Conservation (phyloP, 2,888 invertebrate species). For the Callyntrura guangdongensis region DNA sequence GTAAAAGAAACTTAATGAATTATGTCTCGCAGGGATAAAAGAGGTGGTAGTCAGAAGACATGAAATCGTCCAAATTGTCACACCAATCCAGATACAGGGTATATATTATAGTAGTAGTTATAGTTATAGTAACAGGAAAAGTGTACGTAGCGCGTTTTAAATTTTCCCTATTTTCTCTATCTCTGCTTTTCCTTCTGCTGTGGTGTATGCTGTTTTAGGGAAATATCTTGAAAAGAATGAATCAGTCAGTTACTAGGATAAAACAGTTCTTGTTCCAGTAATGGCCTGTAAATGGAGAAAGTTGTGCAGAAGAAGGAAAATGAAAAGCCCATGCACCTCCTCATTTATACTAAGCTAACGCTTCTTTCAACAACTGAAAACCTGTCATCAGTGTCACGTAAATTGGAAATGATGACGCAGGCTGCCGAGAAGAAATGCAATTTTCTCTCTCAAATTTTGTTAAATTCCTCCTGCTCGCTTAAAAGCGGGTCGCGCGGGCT, state of each 20-base stretch:
- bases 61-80: slow-evolving; percentile 12
- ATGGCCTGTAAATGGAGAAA: slow-evolving; percentile 40
- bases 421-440: neutral
- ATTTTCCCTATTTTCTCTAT: too few relatives aligned
- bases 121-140: too few relatives aligned
- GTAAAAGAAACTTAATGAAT: slow-evolving; percentile 45
- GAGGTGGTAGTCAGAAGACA: neutral
- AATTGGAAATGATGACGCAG: slow-evolving; percentile 17
- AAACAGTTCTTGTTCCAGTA: neutral
- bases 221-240: neutral
- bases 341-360: neutral
- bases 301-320: slow-evolving; percentile 17
- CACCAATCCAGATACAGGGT: slow-evolving; percentile 1
- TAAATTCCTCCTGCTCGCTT: neutral
- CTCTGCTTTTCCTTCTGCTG: neutral
- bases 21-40: neutral
- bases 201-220: neutral
- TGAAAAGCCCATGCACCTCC: slow-evolving; percentile 9
- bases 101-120: neutral
- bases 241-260: neutral
- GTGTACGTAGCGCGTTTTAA: too few relatives aligned
- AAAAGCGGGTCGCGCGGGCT: neutral
- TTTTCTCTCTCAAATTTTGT: neutral
- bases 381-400: slow-evolving; percentile 44
- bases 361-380: neutral